Base-by-base conservation (phyloP, 2,888 invertebrate genomes). In the Heliconius hortense region DNA sequence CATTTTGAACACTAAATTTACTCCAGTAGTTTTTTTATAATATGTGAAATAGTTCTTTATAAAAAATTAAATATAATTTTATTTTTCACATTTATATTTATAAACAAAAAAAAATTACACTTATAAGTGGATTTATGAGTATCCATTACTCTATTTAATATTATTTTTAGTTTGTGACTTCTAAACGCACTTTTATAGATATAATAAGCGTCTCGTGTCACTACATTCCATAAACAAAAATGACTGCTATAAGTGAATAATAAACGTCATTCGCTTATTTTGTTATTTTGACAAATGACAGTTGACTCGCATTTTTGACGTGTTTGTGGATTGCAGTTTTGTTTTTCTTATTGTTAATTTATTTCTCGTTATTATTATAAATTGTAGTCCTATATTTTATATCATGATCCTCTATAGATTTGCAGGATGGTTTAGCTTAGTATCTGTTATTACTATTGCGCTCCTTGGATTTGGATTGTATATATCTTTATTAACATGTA, bases 401-500 rank as follows among this genome's bases (percentile, higher is more conserved):
- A 77, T 35, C 43, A 73, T 68, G 15, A 71, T 93, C 91, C 82
- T 82, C 75, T 82, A 85, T 73, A 89, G 85, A 83, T 82, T 92
- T 75, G 79, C 86, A 2, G 85, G 89, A 74, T 94, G 94, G 94
- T 90, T 90, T 82, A 87, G 89, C 78, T 86, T 94, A 72, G 85
- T 92, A 79, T 91, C 93, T 39, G 85, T 93, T 71, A 89, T 92
- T 77, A 80, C 88, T 60, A 90, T 90, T 79, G 90, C 93, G 73
- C 85, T 94, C 80, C 86, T 92, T 81, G 94, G 94, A 72, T 87
- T 94, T 79, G 88, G 90, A 74, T 84, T 89, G 79, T 94, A 92
- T 83, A 80, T 93, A 77, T 88, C 89, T 76, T 82, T 93, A 81
- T 81, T 93, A 79, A 86, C 88, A 70, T 88, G 93, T 85, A 81